Conservation (phyloP, 1,140 invertebrate species). For the Stegodyphus dumicola region DNA sequence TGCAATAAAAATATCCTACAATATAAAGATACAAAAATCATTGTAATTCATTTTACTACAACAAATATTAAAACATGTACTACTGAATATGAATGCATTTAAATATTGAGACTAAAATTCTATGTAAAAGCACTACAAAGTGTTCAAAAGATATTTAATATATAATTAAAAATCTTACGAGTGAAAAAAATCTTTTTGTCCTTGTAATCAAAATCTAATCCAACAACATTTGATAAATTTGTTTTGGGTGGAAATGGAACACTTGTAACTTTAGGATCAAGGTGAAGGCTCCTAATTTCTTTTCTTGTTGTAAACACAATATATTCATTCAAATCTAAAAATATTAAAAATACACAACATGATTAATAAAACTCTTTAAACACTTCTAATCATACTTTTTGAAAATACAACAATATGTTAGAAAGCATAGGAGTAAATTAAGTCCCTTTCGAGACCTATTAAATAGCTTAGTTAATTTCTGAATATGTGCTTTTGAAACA, state of each 20-base stretch:
- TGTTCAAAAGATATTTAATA: too few relatives aligned
- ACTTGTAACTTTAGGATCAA: slow-evolving; percentile 83
- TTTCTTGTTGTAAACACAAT: slow-evolving; percentile 91
- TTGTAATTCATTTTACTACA: too few relatives aligned
- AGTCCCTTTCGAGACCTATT: too few relatives aligned
- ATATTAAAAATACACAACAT: neutral
- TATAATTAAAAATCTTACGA: slow-evolving; percentile 72
- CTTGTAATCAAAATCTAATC: slow-evolving; percentile 93
- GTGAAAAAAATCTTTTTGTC: slow-evolving; percentile 86
- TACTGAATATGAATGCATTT: too few relatives aligned
- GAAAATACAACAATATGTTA: too few relatives aligned
- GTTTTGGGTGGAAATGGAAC: slow-evolving; percentile 86
- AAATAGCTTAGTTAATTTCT: neutral
- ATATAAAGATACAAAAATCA: too few relatives aligned
- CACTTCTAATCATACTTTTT: too few relatives aligned
- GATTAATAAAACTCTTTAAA: neutral
- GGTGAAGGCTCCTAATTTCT: slow-evolving; percentile 86
- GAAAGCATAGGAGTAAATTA: too few relatives aligned
- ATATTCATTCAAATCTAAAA: slow-evolving; percentile 77
- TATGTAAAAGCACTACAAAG: too few relatives aligned
- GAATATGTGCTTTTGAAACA: neutral
- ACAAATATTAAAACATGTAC: too few relatives aligned
- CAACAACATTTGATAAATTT: slow-evolving; percentile 96
- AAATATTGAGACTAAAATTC: too few relatives aligned
- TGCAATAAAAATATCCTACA: too few relatives aligned